A percentile compares a stretch with the other conserved stretches of the same genome.
Conservation (phyloP, 2,888 invertebrate species). For the Lithophane leautieri region DNA sequence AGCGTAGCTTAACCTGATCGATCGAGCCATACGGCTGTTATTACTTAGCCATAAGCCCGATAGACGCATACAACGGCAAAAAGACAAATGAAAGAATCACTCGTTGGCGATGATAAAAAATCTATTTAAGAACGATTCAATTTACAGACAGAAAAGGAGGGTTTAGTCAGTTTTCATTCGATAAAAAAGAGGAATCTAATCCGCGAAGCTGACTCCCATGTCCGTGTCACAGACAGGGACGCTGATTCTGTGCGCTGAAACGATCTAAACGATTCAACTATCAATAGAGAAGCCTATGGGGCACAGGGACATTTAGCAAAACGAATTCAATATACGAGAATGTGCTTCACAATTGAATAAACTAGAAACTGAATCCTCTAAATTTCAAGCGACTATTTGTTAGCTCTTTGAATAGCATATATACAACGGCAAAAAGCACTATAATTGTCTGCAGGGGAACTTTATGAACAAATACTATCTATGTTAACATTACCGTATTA, state of each 20-base stretch:
- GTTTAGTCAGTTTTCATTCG: constrained; percentile 69
- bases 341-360: constrained; percentile 32
- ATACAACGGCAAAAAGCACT: constrained; percentile 6
- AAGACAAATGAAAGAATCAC: constrained; percentile 35
- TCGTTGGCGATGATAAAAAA: constrained; percentile 53
- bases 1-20: too few species aligned
- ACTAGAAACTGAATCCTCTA: constrained; percentile 22
- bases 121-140: constrained; percentile 66
- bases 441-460: constrained; percentile 21
- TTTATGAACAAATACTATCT: constrained; percentile 47
- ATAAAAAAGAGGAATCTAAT: constrained; percentile 72
- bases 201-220: constrained; percentile 70
- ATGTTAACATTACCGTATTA: constrained; percentile 25
- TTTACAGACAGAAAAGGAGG: constrained; percentile 73
- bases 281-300: constrained; percentile 43
- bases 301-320: constrained; percentile 35
- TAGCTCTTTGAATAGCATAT: constrained; percentile 11
- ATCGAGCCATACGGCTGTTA: too few species aligned
- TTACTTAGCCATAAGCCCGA: too few species aligned
- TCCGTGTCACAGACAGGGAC: constrained; percentile 71
- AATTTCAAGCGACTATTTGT: constrained; percentile 10
- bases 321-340: constrained; percentile 38
- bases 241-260: constrained; percentile 63
- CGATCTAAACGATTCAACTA: constrained; percentile 57
- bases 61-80: constrained; percentile 11